A percentile compares a stretch with the other conserved stretches of the same genome.
phyloP scores from a whole-genome alignment of 2,888 invertebrate species.

The Odontomyia ornata region DNA sequence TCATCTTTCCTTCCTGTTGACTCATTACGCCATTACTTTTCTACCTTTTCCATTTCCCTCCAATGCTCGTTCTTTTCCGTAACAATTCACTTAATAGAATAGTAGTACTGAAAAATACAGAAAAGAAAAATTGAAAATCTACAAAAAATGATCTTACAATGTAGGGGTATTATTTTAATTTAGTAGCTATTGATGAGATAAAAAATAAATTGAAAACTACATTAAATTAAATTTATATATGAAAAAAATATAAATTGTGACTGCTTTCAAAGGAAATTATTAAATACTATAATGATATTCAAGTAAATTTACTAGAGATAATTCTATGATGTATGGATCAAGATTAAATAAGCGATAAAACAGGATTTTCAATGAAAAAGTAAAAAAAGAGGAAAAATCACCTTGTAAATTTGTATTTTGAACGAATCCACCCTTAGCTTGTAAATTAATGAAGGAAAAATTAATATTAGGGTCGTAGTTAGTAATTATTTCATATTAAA shows the following conservation, averaged over 20 bases:
- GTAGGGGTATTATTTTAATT: constrained; percentile 31
- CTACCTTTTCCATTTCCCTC: constrained; percentile 1
- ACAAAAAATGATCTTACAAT: constrained; percentile 33
- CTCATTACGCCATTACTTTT: not conserved
- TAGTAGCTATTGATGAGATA: constrained; percentile 7
- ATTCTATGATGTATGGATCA: constrained; percentile 21
- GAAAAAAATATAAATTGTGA: constrained; percentile 40
- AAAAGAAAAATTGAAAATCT: constrained; percentile 26
- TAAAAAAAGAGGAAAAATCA: constrained; percentile 27
- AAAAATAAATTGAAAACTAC: constrained; percentile 37
- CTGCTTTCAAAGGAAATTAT: constrained; percentile 43
- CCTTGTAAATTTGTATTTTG: constrained; percentile 49
- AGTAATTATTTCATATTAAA: constrained; percentile 37
- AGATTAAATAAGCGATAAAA: constrained; percentile 25
- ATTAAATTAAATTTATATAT: constrained; percentile 35
- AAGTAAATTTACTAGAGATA: constrained; percentile 33
- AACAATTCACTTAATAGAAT: constrained; percentile 34
- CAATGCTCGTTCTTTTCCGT: constrained; percentile 30
- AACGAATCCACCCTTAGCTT: constrained; percentile 50
- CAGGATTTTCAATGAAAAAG: constrained; percentile 44
- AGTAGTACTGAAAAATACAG: constrained; percentile 3
- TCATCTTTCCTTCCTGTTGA: not conserved
- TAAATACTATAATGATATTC: constrained; percentile 37
- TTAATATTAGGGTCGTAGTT: constrained; percentile 39
- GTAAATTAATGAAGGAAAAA: constrained; percentile 39